Percentiles rank a stretch among this genome's conserved stretches.
Evolutionary conservation across 1,140 invertebrate genomes (phyloP).

Genomic region (Macrotrachela quadricornifera): DNA sequence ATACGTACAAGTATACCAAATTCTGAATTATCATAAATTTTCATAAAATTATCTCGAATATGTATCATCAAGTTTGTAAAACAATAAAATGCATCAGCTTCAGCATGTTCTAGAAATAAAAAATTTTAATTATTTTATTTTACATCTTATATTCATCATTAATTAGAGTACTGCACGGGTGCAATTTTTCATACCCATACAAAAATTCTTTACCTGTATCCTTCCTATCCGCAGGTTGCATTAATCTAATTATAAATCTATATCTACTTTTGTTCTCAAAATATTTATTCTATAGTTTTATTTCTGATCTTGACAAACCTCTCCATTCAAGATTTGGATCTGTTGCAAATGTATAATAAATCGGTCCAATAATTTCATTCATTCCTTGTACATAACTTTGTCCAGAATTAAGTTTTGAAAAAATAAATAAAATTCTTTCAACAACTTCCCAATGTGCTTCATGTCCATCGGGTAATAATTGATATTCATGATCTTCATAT

Average conservation of each 20-base stretch:
- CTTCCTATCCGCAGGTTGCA: no score
- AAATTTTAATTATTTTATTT: no score
- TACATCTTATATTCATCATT: no score
- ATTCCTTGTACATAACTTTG: conserved; percentile 86
- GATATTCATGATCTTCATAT: conserved; percentile 4
- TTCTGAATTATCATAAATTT: conserved; percentile 68
- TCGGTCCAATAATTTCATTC: conserved; percentile 96
- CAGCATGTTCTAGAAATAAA: conserved; percentile 54
- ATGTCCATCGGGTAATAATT: conserved; percentile 18
- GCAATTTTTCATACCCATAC: no score
- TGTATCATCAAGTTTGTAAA: conserved; percentile 73
- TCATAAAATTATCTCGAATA: conserved; percentile 89
- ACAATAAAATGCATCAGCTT: conserved; percentile 89
- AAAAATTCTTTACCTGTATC: no score
- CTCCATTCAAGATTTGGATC: conserved; percentile 58
- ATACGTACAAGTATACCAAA: conserved; percentile 32
- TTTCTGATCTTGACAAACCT: conserved; percentile 35
- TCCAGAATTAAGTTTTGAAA: conserved; percentile 89
- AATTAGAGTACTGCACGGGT: no score
- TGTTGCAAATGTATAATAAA: conserved; percentile 85
- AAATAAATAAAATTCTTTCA: conserved; percentile 82
- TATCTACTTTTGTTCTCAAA: background rate
- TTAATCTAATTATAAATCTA: no score
- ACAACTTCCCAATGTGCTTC: conserved; percentile 60
- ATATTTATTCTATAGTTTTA: background rate